Percentiles rank a stretch among this genome's conserved stretches.
phyloP scores from a whole-genome alignment of 2,113 vertebrate species.

The Passer domesticus region DNA sequence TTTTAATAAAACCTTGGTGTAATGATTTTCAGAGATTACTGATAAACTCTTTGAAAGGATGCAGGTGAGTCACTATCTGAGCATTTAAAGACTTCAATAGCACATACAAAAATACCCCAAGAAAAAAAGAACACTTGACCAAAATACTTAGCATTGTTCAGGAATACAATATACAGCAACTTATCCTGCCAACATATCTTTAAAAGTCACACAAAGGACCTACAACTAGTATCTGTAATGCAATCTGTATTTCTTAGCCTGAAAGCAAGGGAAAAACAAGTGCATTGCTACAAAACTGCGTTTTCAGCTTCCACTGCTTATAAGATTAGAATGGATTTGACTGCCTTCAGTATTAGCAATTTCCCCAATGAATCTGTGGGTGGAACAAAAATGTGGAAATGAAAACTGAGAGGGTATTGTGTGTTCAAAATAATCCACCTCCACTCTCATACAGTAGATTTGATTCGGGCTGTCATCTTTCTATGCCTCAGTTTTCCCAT shows the following conservation, averaged over 20 bases:
- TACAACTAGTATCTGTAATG: slow-evolving; percentile 32
- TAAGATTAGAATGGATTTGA: slow-evolving; percentile 57
- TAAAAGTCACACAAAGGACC: slow-evolving; percentile 61
- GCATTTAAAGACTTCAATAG: slow-evolving; percentile 9
- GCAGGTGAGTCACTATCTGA: neutral
- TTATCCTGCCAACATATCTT: slow-evolving; percentile 24
- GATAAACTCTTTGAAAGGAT: neutral
- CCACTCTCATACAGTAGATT: neutral
- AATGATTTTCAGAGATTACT: neutral
- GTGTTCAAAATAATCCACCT: slow-evolving; percentile 21
- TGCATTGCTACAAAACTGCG: slow-evolving; percentile 10
- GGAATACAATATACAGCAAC: slow-evolving; percentile 36
- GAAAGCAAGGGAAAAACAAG: slow-evolving; percentile 59
- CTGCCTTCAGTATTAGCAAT: slow-evolving; percentile 45
- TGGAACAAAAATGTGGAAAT: slow-evolving; percentile 67
- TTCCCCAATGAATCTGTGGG: slow-evolving; percentile 45
- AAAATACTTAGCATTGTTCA: slow-evolving; percentile 56
- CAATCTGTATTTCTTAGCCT: slow-evolving; percentile 51
- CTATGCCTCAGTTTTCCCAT: neutral
- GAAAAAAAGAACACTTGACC: neutral
- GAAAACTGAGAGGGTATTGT: slow-evolving; percentile 57
- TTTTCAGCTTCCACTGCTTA: slow-evolving; percentile 46
- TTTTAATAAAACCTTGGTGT: neutral
- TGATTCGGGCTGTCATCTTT: neutral
- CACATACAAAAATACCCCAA: neutral